Evolutionary conservation across 2,113 vertebrate species (phyloP).

Genomic region (Peucedramus taeniatus): DNA sequence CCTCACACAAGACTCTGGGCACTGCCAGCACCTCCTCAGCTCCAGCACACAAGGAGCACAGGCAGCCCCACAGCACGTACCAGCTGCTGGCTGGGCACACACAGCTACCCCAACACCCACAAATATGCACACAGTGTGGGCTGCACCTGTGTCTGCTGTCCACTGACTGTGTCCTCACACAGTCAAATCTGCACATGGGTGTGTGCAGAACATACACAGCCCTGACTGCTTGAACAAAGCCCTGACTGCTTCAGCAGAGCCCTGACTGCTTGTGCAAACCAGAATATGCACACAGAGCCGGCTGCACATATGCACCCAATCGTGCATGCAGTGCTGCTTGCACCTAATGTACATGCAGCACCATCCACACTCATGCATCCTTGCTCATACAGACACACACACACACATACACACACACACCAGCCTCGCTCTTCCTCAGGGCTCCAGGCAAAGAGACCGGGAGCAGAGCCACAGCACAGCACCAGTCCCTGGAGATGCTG

Average conservation of each 20-base stretch:
- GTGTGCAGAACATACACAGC: background rate
- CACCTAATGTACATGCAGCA: fast-evolving
- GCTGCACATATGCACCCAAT: background rate
- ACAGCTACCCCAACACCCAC: fast-evolving
- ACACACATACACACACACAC: background rate
- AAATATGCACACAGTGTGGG: fast-evolving
- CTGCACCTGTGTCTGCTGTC: background rate
- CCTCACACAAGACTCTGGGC: fast-evolving
- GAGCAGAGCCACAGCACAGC: background rate
- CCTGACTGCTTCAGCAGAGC: background rate
- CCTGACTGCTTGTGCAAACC: background rate
- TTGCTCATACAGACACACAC: fast-evolving
- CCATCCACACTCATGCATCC: fast-evolving
- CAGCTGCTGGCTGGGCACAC: background rate
- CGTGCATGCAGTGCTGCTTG: background rate
- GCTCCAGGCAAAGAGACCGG: background rate
- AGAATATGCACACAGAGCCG: background rate
- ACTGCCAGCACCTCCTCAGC: background rate
- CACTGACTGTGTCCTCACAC: background rate
- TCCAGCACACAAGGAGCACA: background rate
- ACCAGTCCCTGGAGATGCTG: background rate
- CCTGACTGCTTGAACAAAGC: background rate
- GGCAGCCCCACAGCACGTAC: fast-evolving
- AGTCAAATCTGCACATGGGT: fast-evolving
- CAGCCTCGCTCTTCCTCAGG: background rate